Base-by-base conservation (phyloP, 2,797 vertebrate genomes). In the Parauchenoglanis punctatus region DNA sequence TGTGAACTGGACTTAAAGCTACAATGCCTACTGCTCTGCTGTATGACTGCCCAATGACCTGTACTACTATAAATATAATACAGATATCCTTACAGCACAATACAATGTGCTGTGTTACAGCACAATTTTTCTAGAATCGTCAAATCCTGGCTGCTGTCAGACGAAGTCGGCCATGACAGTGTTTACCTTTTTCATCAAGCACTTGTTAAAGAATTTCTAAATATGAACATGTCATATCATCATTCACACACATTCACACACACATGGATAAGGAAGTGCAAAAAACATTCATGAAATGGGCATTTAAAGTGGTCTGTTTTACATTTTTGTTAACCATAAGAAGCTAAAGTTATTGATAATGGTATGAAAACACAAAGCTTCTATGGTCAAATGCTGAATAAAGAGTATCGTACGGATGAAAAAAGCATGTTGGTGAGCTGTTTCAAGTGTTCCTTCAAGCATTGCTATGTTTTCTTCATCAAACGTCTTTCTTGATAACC, bases 81-180 rank as follows among this genome's bases (percentile, higher is more conserved):
- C 15, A 25, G 12, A 12, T 25, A 54, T 56, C 1, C 2, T 4
- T 31, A 77, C 46, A 77, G 20, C 23, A 46, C 23, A 54, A 12
- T 49, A 46, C 20, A 11, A 8, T 18, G 18, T 44, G 7, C 17
- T 72, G 17, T 44, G 4, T 40, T 40, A 46, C 10, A 0, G 20
- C 72, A 73, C 40, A 40, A 40, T 40, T 40, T 40, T 40, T 40
- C 40, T 40, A 40, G 40, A 40, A 40, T 40, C 20, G 25, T n/a
- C 23, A 52, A 7, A 25, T 49, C 44, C 49, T 25, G 40, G 13
- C 49, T 49, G 23, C 44, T 49, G 23, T 7, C 23, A 6, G 23
- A 88, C 1, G 59, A 58, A 31, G 68, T 31, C 58, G 81, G 86
- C 52, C 78, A 58, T 75, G 70, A 76, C 80, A 81, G 31, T 49